Evolutionary conservation across 2,797 vertebrate species (phyloP).

Genomic region (Aphelocoma californica): DNA sequence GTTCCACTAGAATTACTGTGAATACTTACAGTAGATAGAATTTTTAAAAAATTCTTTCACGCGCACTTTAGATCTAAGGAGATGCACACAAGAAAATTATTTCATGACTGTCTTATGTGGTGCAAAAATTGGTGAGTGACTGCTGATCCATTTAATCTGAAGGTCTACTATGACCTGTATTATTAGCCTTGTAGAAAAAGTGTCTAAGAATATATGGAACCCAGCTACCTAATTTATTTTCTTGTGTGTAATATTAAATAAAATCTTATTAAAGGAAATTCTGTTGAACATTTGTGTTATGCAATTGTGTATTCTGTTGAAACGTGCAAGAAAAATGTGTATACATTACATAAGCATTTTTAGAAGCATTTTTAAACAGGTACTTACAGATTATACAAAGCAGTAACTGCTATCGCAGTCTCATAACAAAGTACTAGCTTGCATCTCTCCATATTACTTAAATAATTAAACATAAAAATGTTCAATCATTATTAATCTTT

Average conservation of each 20-base stretch:
- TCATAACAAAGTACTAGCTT: slow-evolving; percentile 81
- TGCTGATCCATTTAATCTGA: slow-evolving; percentile 66
- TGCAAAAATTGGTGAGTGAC: slow-evolving; percentile 66
- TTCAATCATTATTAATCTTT: slow-evolving; percentile 80
- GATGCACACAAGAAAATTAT: slow-evolving; percentile 72
- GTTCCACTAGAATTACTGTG: slow-evolving; percentile 77
- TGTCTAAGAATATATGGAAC: slow-evolving; percentile 80
- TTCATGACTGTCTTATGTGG: slow-evolving; percentile 62
- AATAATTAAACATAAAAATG: slow-evolving; percentile 82
- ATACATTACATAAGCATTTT: slow-evolving; percentile 93
- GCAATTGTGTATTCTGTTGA: slow-evolving; percentile 88
- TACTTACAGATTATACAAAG: slow-evolving; percentile 98
- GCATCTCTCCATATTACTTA: slow-evolving; percentile 73
- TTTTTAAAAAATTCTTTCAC: slow-evolving; percentile 60
- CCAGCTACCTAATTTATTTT: slow-evolving; percentile 83
- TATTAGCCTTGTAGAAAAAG: slow-evolving; percentile 72
- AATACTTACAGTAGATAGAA: slow-evolving; percentile 77
- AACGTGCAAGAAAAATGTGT: slow-evolving; percentile 99
- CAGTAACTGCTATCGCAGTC: slow-evolving; percentile 82
- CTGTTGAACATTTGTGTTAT: slow-evolving; percentile 72
- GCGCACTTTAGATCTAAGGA: slow-evolving; percentile 74
- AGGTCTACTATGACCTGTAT: slow-evolving; percentile 67
- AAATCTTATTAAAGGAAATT: slow-evolving; percentile 70
- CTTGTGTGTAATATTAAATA: slow-evolving; percentile 82
- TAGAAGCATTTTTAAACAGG: slow-evolving; percentile 93